Evolutionary conservation across 2,113 vertebrate species (phyloP).

Genomic region (Prinia subflava): DNA sequence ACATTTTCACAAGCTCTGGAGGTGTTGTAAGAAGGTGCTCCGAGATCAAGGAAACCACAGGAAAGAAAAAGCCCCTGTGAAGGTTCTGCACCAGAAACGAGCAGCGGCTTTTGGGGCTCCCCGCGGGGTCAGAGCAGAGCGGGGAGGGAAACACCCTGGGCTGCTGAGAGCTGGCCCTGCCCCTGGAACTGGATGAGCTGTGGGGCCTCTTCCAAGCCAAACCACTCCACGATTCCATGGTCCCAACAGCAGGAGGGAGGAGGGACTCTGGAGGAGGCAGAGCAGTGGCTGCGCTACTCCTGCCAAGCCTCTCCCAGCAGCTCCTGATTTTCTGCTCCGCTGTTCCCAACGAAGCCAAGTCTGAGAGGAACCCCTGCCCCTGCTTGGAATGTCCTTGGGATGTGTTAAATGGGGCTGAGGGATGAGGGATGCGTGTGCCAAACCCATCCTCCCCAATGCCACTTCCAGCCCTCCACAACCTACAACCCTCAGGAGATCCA

Average conservation of each 20-base stretch:
- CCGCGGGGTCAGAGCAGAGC: rapidly evolving
- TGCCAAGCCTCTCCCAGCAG: neutral
- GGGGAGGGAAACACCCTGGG: neutral
- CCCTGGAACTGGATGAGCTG: neutral
- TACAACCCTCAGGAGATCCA: neutral
- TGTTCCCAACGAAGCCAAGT: neutral
- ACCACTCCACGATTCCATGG: neutral
- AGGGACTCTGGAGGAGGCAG: neutral
- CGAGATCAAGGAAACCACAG: constrained; percentile 18
- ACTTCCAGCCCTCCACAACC: neutral
- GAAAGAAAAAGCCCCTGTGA: neutral
- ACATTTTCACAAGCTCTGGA: constrained; percentile 1
- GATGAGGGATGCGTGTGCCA: rapidly evolving
- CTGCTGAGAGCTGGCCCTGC: neutral
- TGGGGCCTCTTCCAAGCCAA: neutral
- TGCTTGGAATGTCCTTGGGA: neutral
- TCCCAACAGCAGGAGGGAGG: neutral
- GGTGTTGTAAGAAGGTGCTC: constrained; percentile 5
- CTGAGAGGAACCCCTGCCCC: neutral
- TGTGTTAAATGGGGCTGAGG: neutral
- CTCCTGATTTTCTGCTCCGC: rapidly evolving
- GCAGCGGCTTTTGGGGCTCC: neutral
- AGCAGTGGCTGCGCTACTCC: rapidly evolving
- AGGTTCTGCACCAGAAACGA: neutral
- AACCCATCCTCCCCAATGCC: neutral